These are phyloP conservation scores for Anagrus nilaparvatae DNA, from an alignment of 1,140 invertebrate species.

Conservation along the genomic window DNA sequence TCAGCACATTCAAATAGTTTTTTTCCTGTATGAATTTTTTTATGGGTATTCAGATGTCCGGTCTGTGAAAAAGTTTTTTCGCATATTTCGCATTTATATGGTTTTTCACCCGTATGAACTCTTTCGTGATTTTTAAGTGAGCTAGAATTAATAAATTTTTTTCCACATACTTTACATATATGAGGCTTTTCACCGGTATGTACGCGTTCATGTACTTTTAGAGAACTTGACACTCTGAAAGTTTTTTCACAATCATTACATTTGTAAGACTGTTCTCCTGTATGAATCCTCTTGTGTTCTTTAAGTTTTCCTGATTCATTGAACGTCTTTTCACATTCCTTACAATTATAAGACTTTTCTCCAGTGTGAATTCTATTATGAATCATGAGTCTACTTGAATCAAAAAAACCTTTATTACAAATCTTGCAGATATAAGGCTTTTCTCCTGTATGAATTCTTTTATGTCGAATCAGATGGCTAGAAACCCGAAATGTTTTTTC, in stretches of 20 bases:
- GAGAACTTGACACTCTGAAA: no score
- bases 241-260: conserved; percentile 14
- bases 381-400: conserved; percentile 26
- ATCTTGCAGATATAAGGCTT: conserved; percentile 65
- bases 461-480: no score
- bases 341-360: no score
- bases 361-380: conserved; percentile 30
- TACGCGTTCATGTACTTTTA: no score
- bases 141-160: conserved; percentile 7
- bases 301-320: no score
- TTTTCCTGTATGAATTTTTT: conserved; percentile 49
- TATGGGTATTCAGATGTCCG: conserved; percentile 28
- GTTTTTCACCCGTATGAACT: conserved; percentile 32
- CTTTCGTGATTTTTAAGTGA: conserved; percentile 21
- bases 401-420: conserved; percentile 46
- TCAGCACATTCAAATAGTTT: conserved; percentile 66
- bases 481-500: no score
- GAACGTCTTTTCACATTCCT: no score
- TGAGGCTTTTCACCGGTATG: conserved; percentile 15
- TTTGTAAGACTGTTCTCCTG: no score
- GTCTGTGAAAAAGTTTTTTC: conserved; percentile 33
- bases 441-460: no score
- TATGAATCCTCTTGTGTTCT: no score
- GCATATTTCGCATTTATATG: conserved; percentile 27
- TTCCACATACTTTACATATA: conserved; percentile 11